Base-by-base conservation (phyloP, 2,888 invertebrate genomes). In the Blastobasis adustella region DNA sequence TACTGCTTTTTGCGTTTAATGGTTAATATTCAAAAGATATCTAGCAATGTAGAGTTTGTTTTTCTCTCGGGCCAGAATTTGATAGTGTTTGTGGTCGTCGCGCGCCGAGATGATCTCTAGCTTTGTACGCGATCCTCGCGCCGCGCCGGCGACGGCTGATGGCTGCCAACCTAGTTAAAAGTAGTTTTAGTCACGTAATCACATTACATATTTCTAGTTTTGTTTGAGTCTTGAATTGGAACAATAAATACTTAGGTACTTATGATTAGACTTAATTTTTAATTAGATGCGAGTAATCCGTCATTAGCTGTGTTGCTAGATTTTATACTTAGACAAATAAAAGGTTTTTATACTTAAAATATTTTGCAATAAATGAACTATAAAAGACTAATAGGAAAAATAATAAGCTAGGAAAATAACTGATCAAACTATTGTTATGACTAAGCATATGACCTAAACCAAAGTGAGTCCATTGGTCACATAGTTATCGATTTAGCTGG, bases 1-100 rank as follows among this genome's bases (percentile, higher is more conserved):
- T 43, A 61, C 67, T 66, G 69, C 73, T 74, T 75, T 64, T 67
- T 67, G 67, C 66, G 68, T 67, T 62, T 62, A 62, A 62, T 66
- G 23, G 23, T 65, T 46, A 51, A 63, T 61, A 51, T 49, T 47
- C 9, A 58, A 60, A 62, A 60, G 59, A 64, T 63, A 60, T 64
- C 65, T 66, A 71, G 72, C 70, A 66, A 67, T 65, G 60, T 59
- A 64, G 59, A 62, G 59, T 58, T 55, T 56, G 58, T 59, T 57
- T 63, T 64, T 72, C 54, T 61, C 63, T 62, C 60, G 54, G 67
- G 52, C 65, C 62, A 58, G 61, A 61, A 60, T 63, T 56, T 63
- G 66, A 65, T 66, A 68, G 69, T 68, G 68, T 61, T 55, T 61
- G 60, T 60, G 53, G 48, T 69, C 67, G 70, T 69, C 70, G 72